These are phyloP conservation scores for Uropetala carovei DNA, from an alignment of 2,888 invertebrate species.

Conservation along the genomic window DNA sequence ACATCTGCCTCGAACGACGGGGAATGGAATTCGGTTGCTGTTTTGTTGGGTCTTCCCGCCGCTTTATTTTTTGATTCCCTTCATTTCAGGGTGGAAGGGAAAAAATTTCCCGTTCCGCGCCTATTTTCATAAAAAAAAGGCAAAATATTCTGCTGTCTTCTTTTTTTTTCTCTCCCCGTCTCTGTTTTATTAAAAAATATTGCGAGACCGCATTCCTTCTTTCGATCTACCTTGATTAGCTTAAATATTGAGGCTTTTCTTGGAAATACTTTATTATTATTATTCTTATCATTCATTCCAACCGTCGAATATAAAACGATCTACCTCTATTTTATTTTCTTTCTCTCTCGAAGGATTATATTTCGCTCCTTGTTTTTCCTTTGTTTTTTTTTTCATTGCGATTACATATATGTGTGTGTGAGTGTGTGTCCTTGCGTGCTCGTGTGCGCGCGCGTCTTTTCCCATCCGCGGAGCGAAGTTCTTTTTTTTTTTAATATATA, in stretches of 20 bases:
- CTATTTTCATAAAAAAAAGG: not conserved
- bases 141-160: not conserved
- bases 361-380: not conserved
- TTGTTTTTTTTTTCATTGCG: not conserved
- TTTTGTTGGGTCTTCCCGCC: constrained; percentile 30
- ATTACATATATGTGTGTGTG: no score
- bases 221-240: not conserved
- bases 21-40: constrained; percentile 48
- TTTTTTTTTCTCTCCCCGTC: not conserved
- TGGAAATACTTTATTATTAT: not conserved
- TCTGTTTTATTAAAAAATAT: constrained; percentile 4
- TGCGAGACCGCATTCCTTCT: not conserved
- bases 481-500: not conserved
- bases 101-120: not conserved
- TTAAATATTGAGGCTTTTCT: not conserved
- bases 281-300: not conserved
- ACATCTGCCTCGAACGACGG: constrained; percentile 57
- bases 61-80: constrained; percentile 43
- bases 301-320: no score
- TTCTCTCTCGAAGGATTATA: not conserved
- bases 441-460: no score
- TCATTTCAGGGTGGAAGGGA: constrained; percentile 18
- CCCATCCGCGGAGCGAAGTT: no score
- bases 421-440: no score
- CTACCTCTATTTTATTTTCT: not conserved